phyloP scores from a whole-genome alignment of 2,113 vertebrate genomes.

The Ochotona princeps region DNA sequence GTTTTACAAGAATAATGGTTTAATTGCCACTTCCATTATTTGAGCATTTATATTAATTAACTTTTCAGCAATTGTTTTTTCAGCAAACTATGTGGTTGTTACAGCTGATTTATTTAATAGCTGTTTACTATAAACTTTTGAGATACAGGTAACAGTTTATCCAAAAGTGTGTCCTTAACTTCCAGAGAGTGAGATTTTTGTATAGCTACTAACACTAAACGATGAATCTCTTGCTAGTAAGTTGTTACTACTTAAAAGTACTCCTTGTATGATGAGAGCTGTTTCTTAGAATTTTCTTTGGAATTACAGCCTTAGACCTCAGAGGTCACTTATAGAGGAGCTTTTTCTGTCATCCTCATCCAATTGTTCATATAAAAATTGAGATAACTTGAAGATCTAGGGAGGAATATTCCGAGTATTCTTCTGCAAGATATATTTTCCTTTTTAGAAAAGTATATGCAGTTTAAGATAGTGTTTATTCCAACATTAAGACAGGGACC shows the following conservation, averaged over 20 bases:
- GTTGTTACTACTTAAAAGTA: neutral
- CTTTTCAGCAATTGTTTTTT: constrained; percentile 21
- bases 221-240: neutral
- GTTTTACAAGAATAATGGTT: neutral
- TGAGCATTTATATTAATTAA: constrained; percentile 27
- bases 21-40: neutral
- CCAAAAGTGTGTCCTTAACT: neutral
- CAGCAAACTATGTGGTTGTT: neutral
- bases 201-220: neutral
- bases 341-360: neutral
- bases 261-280: neutral
- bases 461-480: neutral
- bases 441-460: neutral
- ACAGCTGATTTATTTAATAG: constrained; percentile 30
- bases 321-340: neutral
- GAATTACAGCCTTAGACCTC: neutral
- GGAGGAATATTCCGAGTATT: neutral
- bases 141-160: neutral
- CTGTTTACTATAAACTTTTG: constrained; percentile 51
- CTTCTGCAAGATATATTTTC: neutral
- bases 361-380: neutral
- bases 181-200: constrained; percentile 41
- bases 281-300: neutral
- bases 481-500: neutral
- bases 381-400: neutral